phyloP scores from a whole-genome alignment of 2,113 vertebrate genomes.

The Gobius niger region DNA sequence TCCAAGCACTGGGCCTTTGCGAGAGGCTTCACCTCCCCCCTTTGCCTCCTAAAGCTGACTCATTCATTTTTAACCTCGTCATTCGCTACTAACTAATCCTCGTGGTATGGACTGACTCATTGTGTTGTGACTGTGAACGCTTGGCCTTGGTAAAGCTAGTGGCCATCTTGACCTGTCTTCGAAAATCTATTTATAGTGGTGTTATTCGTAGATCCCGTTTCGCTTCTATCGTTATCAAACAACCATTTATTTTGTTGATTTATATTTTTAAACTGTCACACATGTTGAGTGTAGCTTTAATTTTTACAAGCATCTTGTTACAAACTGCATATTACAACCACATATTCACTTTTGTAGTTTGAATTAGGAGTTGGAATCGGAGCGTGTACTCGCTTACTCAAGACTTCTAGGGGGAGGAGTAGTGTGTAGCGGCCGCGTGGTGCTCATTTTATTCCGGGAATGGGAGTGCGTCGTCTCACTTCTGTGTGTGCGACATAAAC shows the following conservation, averaged over 20 bases:
- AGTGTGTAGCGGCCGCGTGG: constrained; percentile 41
- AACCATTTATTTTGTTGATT: not conserved
- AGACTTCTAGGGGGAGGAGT: not conserved
- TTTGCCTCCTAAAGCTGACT: constrained; percentile 49
- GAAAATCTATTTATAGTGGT: not conserved
- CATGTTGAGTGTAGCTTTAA: not conserved
- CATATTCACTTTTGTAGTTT: too few relatives aligned
- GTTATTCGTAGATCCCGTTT: not conserved
- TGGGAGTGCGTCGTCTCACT: not conserved
- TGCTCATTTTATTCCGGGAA: constrained; percentile 3
- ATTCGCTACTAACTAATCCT: not conserved
- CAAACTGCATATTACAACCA: not conserved
- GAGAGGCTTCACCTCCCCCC: constrained; percentile 52
- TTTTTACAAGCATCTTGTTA: constrained; percentile 14
- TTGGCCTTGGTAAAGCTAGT: too few relatives aligned
- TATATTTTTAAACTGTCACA: not conserved
- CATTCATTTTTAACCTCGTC: constrained; percentile 51
- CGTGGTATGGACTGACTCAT: rapidly evolving
- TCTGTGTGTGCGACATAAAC: not conserved
- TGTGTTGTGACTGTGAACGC: not conserved
- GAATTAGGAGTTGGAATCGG: not conserved
- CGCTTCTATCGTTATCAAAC: not conserved
- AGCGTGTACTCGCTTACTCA: constrained; percentile 35
- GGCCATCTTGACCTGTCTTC: not conserved
- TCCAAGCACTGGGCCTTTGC: constrained; percentile 5